These are phyloP conservation scores for Cyprinodon tularosa DNA, from an alignment of 2,113 vertebrate genomes.

Conservation along the genomic window DNA sequence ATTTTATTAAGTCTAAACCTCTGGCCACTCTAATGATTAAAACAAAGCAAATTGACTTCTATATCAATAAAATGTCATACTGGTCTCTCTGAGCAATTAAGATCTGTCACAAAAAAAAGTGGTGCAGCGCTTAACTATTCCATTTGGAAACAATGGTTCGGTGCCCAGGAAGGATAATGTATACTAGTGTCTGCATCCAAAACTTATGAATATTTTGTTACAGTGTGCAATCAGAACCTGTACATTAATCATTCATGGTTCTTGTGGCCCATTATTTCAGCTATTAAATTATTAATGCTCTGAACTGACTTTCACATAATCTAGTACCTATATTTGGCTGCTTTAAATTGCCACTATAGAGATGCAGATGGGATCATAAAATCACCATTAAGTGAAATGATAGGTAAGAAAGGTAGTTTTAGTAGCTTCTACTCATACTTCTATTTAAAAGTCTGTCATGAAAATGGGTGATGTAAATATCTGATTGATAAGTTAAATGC, in stretches of 20 bases:
- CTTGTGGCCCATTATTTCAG: conserved; percentile 71
- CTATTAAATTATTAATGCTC: conserved; percentile 72
- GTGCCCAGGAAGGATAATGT: conserved; percentile 56
- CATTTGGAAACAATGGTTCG: conserved; percentile 41
- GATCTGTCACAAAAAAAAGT: conserved; percentile 26
- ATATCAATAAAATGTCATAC: conserved; percentile 5
- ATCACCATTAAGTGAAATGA: conserved; percentile 21
- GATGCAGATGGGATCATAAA: conserved; percentile 20
- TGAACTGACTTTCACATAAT: conserved; percentile 63
- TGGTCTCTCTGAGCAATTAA: conserved; percentile 24
- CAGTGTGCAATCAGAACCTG: conserved; percentile 73
- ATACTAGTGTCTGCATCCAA: conserved; percentile 63
- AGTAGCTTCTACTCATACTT: not conserved
- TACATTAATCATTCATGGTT: conserved; percentile 75
- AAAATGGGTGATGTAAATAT: conserved; percentile 15
- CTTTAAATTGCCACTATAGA: conserved; percentile 33
- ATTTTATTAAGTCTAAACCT: not conserved
- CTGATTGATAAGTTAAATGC: conserved; percentile 25
- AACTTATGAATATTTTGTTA: conserved; percentile 72
- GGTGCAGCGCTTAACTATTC: conserved; percentile 51
- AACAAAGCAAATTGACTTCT: conserved; percentile 5
- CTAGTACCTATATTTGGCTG: conserved; percentile 48
- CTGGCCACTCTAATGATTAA: not conserved
- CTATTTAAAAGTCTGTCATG: conserved; percentile 9
- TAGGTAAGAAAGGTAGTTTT: not conserved